These are phyloP conservation scores for Phortica okadai DNA, from an alignment of 2,888 invertebrate genomes.

Conservation along the genomic window DNA sequence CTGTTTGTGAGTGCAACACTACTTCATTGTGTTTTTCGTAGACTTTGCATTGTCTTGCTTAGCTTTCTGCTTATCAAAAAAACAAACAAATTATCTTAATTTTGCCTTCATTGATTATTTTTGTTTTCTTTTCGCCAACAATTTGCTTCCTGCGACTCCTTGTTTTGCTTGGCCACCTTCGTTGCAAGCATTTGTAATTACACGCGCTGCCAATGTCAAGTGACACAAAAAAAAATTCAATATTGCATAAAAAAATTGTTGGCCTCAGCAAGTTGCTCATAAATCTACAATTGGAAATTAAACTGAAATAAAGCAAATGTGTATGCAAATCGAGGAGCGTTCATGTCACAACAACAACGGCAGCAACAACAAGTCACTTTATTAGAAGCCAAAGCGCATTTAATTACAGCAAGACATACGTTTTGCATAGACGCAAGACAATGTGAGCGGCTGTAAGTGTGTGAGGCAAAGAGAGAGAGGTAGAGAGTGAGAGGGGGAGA, in stretches of 20 bases:
- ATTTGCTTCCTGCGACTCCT: neutral
- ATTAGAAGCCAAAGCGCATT: neutral
- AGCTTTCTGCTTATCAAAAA: conserved; percentile 33
- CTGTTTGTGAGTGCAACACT: conserved; percentile 33
- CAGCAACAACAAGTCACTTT: neutral
- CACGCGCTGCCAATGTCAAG: neutral
- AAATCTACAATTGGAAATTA: neutral
- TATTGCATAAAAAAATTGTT: neutral
- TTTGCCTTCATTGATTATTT: neutral
- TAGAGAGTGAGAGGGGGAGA: neutral
- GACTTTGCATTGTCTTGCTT: conserved; percentile 25
- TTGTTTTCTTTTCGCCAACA: too few species aligned
- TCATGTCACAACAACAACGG: conserved; percentile 9
- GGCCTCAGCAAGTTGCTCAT: neutral
- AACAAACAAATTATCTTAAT: neutral
- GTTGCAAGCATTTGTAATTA: neutral
- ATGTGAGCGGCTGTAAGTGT: neutral
- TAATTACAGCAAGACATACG: neutral
- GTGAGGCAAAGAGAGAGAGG: neutral
- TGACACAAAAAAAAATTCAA: neutral
- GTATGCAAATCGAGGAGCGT: neutral
- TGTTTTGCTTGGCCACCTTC: too few species aligned
- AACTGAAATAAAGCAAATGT: neutral
- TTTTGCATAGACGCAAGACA: neutral
- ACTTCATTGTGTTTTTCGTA: neutral